Percentiles rank a stretch among this genome's conserved stretches.
Evolutionary conservation across 1,140 invertebrate species (phyloP).

Genomic region (Drosophila subobscura): DNA sequence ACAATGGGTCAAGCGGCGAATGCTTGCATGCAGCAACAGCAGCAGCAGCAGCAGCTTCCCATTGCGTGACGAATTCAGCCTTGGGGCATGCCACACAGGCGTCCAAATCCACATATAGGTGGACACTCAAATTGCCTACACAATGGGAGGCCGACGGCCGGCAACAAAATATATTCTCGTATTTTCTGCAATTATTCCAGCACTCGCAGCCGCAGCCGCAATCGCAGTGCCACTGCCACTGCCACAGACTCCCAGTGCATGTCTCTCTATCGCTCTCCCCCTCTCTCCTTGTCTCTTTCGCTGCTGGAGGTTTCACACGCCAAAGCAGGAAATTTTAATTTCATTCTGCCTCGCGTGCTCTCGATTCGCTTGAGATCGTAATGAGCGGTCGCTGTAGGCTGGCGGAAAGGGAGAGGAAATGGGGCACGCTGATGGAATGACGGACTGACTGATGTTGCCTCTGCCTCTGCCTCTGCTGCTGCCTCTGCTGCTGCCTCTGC

Average conservation of each 20-base stretch:
- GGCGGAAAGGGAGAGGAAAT: too few relatives aligned
- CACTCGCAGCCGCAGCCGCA: conserved; percentile 58
- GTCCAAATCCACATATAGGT: conserved; percentile 27
- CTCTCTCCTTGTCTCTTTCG: conserved; percentile 2
- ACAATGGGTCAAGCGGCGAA: conserved; percentile 39
- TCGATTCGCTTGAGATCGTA: conserved; percentile 43
- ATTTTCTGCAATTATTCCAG: conserved; percentile 62
- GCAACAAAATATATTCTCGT: conserved; percentile 41
- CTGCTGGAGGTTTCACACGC: conserved; percentile 31
- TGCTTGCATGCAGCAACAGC: conserved; percentile 18
- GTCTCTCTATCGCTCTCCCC: conserved; percentile 7
- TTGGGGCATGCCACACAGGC: conserved; percentile 44
- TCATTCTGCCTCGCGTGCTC: conserved; percentile 54
- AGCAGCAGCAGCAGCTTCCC: conserved; percentile 28
- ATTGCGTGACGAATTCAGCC: conserved; percentile 55
- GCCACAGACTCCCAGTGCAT: background rate
- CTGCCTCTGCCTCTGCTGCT: conserved; percentile 24
- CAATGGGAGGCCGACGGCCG: conserved; percentile 27
- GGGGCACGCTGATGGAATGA: conserved; percentile 28
- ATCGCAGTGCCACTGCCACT: background rate
- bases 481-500: conserved; percentile 27
- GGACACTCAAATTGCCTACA: conserved; percentile 53
- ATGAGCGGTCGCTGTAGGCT: conserved; percentile 25
- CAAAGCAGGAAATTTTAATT: conserved; percentile 74
- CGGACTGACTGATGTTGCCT: conserved; percentile 11